A percentile compares a stretch with the other conserved stretches of the same genome.
Conservation (phyloP, 2,113 vertebrate species). For the Perognathus longimembris region DNA sequence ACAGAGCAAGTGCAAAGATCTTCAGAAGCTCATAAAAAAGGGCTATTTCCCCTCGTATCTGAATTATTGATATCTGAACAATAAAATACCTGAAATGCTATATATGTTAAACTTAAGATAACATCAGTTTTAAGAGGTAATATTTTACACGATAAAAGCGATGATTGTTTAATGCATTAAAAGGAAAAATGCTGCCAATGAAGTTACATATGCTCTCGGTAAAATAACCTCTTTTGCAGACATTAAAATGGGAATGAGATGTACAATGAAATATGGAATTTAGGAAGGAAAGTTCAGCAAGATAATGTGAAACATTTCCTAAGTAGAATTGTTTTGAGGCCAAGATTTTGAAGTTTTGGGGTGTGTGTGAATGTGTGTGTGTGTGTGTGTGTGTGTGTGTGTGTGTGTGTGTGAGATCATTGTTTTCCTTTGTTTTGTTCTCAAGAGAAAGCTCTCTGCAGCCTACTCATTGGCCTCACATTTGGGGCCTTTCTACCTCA, state of each 20-base stretch:
- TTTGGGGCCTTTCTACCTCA: too few relatives aligned
- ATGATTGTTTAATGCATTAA: background rate
- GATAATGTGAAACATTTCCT: background rate
- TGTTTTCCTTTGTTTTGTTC: too few relatives aligned
- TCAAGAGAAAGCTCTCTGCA: too few relatives aligned
- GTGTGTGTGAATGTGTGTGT: background rate
- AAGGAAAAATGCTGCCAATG: background rate
- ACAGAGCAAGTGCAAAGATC: background rate
- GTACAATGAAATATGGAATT: background rate
- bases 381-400: background rate
- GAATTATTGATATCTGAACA: background rate
- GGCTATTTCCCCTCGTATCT: background rate
- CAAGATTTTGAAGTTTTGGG: background rate
- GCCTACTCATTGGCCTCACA: too few relatives aligned
- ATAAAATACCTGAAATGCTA: background rate
- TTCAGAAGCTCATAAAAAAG: background rate
- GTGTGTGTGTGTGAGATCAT: accelerated
- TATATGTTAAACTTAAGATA: background rate
- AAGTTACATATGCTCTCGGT: background rate
- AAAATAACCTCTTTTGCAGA: background rate
- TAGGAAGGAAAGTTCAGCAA: background rate
- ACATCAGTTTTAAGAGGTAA: background rate
- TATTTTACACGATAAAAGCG: background rate
- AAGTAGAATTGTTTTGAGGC: background rate
- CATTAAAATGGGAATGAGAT: background rate